These are phyloP conservation scores for Lomographa bimaculata DNA, from an alignment of 2,888 invertebrate genomes.

Conservation along the genomic window DNA sequence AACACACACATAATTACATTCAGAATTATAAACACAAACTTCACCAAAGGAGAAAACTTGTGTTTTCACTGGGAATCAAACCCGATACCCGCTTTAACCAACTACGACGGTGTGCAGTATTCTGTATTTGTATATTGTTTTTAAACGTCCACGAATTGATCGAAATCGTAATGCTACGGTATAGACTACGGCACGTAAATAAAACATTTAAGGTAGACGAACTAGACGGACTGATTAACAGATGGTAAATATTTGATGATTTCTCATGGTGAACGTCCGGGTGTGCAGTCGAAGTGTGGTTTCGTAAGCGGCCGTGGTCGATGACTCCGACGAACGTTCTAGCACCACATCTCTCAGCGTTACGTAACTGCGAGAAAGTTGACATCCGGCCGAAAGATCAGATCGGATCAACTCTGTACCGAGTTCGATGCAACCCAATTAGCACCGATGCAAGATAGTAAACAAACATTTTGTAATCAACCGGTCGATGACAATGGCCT, in stretches of 20 bases:
- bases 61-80: no score
- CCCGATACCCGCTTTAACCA: no score
- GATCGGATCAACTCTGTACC: constrained; percentile 47
- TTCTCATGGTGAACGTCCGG: constrained; percentile 49
- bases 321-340: constrained; percentile 82
- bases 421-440: constrained; percentile 51
- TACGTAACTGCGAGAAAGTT: constrained; percentile 81
- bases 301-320: constrained; percentile 81
- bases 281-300: constrained; percentile 54
- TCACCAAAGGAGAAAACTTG: no score
- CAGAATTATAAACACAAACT: no score
- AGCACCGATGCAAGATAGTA: constrained; percentile 32
- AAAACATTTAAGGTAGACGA: no score
- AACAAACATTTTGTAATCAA: constrained; percentile 27
- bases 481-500: constrained; percentile 12
- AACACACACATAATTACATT: no score
- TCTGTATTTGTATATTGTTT: no score
- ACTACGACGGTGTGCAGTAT: no score
- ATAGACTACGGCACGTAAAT: no score
- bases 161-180: no score
- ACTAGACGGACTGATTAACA: constrained; percentile 9
- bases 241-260: constrained; percentile 22
- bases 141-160: no score
- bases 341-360: constrained; percentile 72
- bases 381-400: constrained; percentile 67